A percentile compares a stretch with the other conserved stretches of the same genome.
Conservation (phyloP, 2,888 invertebrate genomes). For the Acanthosepion esculentum region DNA sequence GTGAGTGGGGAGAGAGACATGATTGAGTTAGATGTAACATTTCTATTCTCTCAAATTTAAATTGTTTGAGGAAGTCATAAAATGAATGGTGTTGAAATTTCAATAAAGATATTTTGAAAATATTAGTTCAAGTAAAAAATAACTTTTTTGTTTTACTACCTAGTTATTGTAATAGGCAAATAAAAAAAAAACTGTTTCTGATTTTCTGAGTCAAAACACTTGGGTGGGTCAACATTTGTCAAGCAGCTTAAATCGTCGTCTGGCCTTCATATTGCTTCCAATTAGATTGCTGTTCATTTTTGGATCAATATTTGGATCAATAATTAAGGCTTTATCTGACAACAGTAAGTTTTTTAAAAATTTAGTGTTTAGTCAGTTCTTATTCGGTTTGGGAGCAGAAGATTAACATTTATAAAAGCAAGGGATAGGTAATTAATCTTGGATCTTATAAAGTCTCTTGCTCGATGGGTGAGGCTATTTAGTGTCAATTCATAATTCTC, state of each 20-base stretch:
- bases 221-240: neutral
- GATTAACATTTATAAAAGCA: neutral
- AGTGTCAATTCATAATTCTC: neutral
- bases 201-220: too few relatives aligned
- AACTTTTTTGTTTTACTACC: too few relatives aligned
- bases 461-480: neutral
- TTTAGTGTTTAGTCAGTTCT: neutral
- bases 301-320: neutral
- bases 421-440: neutral
- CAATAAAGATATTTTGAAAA: too few relatives aligned
- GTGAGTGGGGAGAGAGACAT: too few relatives aligned
- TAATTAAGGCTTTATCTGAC: neutral
- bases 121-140: too few relatives aligned
- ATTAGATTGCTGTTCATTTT: neutral
- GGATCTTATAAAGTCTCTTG: neutral
- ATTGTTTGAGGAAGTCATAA: too few relatives aligned
- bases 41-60: too few relatives aligned
- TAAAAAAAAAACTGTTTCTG: too few relatives aligned
- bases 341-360: neutral
- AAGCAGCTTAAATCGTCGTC: neutral
- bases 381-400: neutral
- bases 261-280: neutral
- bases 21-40: too few relatives aligned
- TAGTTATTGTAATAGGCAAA: too few relatives aligned
- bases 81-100: too few relatives aligned